Conservation (phyloP, 2,797 vertebrate species). For the Anas bahamensis region DNA sequence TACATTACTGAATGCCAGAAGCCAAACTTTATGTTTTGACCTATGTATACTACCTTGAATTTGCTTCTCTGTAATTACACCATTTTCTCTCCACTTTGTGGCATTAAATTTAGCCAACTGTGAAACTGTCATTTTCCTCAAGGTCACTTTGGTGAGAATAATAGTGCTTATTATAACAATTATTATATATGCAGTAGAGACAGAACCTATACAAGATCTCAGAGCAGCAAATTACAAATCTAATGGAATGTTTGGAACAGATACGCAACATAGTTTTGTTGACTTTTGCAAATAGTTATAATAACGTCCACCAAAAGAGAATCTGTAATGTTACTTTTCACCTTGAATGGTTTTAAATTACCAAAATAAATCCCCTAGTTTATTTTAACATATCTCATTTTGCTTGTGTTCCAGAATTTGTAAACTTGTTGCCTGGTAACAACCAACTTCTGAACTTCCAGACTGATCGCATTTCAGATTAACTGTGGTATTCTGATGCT, state of each 20-base stretch:
- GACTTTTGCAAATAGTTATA: not conserved
- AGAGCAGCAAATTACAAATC: not conserved
- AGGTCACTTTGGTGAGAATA: not conserved
- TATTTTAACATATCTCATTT: not conserved
- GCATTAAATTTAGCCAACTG: not conserved
- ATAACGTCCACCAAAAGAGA: not conserved
- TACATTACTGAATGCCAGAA: not conserved
- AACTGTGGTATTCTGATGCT: not conserved
- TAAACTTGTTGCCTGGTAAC: not conserved
- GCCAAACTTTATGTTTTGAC: not conserved
- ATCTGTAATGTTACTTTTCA: not conserved
- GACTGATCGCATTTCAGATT: not conserved
- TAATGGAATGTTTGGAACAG: not conserved
- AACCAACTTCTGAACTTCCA: not conserved
- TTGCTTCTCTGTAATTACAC: not conserved
- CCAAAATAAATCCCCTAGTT: not conserved
- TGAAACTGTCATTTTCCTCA: not conserved
- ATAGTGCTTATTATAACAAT: not conserved
- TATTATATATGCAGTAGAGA: not conserved
- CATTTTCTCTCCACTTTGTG: not conserved
- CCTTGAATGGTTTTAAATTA: not conserved
- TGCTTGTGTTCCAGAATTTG: not conserved
- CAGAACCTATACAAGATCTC: not conserved
- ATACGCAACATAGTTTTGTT: not conserved
- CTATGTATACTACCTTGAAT: conserved; percentile 4